A percentile compares a stretch with the other conserved stretches of the same genome.
Evolutionary conservation across 2,113 vertebrate species (phyloP).

Genomic region (Ictalurus furcatus): DNA sequence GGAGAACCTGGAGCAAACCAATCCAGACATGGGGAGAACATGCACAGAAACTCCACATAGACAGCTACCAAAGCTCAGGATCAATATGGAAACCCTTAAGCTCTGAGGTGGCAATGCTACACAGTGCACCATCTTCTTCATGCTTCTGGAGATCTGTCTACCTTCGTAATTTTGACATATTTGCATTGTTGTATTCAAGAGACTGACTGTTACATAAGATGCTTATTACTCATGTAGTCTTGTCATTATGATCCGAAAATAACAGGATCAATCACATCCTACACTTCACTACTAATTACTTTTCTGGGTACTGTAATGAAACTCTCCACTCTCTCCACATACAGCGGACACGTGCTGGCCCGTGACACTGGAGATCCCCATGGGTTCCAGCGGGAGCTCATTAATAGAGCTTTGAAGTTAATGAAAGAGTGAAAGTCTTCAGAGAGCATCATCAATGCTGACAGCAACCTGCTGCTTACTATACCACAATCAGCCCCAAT

Average conservation of each 20-base stretch:
- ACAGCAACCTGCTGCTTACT: conserved; percentile 20
- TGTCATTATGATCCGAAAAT: background rate
- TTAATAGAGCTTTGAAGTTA: conserved; percentile 32
- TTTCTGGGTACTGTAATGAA: background rate
- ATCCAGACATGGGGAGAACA: background rate
- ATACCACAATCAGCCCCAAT: conserved; percentile 3
- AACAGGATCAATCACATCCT: background rate
- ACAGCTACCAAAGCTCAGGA: background rate
- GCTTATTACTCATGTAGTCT: background rate
- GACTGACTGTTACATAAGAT: background rate
- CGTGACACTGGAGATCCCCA: background rate
- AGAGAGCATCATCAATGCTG: conserved; percentile 19
- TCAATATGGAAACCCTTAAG: background rate
- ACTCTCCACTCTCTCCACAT: conserved; percentile 24
- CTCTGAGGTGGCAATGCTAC: background rate
- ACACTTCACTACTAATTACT: background rate
- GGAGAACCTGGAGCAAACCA: background rate
- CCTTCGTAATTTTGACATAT: background rate
- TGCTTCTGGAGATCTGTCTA: background rate
- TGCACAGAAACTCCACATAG: background rate
- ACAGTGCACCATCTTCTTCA: background rate
- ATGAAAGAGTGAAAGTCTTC: conserved; percentile 16
- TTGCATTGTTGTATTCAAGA: background rate
- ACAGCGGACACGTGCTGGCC: conserved; percentile 4
- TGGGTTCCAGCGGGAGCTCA: conserved; percentile 6